Base-by-base conservation (phyloP, 2,888 invertebrate species). In the Tachystola acroxantha region DNA sequence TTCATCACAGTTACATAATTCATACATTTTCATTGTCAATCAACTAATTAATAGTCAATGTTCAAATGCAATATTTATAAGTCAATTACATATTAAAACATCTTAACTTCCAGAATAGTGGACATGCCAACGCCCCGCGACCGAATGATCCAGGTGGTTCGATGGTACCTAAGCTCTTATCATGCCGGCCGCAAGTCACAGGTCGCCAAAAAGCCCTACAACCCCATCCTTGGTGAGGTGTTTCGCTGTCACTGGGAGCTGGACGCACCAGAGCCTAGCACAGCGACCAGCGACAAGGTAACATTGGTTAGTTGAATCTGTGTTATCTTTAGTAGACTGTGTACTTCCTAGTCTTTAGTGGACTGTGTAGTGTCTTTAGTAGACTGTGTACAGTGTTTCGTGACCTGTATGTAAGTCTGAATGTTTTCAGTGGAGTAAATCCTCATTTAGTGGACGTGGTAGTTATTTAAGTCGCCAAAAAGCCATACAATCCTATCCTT, bases 141-240 rank as follows among this genome's bases (percentile, higher is more conserved):
- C 41, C 90, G 98, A 39, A 97, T 99, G 92, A 91, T 98, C 13
- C 97, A 97, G 79, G 94, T 97, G 20, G 93, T 98, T 1, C 91
- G 94, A 50, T 99, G 99, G 98, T 99, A 99, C 87, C 82, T 99
- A 57, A 97, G 97, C 55, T 97, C 99, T 39, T 99, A 97, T 88
- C 99, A 99, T 87, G 99, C 99, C 2, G 99, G 99, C 0, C 91
- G 99, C 46, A 98, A 97, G 77, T 96, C 96, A 46, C 92, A 96
- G 26, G 97, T 99, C 12, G 98, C 99, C 46, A 99, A 98, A 86
- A 99, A 99, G 72, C 99, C 99, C 0, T 99, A 99, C 86, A 99
- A 99, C 88, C 99, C 99, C 2, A 95, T 99, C 52, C 85, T 99
- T 56, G 99, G 99, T 1, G 99, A 99, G 87, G 91, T 96, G 41